These are phyloP conservation scores for Pseudoatta argentina DNA, from an alignment of 1,140 invertebrate genomes.

Conservation along the genomic window DNA sequence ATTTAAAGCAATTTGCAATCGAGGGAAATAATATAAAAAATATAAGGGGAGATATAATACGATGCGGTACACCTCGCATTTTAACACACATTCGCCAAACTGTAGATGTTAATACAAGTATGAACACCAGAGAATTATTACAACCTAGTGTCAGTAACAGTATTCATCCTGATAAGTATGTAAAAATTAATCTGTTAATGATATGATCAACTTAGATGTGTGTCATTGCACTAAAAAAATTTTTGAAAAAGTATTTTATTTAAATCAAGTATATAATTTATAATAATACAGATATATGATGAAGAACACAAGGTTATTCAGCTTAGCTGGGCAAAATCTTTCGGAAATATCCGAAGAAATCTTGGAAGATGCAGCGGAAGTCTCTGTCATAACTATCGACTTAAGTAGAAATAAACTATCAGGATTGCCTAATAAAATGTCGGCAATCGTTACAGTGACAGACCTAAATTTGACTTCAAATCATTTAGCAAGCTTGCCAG, in stretches of 20 bases:
- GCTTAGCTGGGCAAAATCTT: slow-evolving; percentile 89
- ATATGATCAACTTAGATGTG: slow-evolving; percentile 5
- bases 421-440: slow-evolving; percentile 88
- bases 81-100: slow-evolving; percentile 92
- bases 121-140: slow-evolving; percentile 77
- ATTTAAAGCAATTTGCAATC: slow-evolving; percentile 93
- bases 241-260: background rate
- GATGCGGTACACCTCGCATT: slow-evolving; percentile 93
- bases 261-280: slow-evolving; percentile 25
- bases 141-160: slow-evolving; percentile 62
- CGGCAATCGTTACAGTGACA: slow-evolving; percentile 86
- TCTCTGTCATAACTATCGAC: slow-evolving; percentile 92
- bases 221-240: background rate
- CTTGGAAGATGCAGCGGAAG: slow-evolving; percentile 90
- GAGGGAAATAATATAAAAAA: slow-evolving; percentile 95
- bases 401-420: slow-evolving; percentile 92
- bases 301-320: slow-evolving; percentile 90
- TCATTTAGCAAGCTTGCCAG: slow-evolving; percentile 88
- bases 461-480: slow-evolving; percentile 91
- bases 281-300: slow-evolving; percentile 89
- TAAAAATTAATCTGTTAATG: slow-evolving; percentile 50
- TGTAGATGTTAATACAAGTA: slow-evolving; percentile 83
- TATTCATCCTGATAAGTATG: slow-evolving; percentile 90
- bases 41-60: slow-evolving; percentile 92
- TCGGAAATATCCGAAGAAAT: slow-evolving; percentile 90